A percentile compares a stretch with the other conserved stretches of the same genome.
phyloP scores from a whole-genome alignment of 2,888 invertebrate genomes.

The Portevinia maculata region DNA sequence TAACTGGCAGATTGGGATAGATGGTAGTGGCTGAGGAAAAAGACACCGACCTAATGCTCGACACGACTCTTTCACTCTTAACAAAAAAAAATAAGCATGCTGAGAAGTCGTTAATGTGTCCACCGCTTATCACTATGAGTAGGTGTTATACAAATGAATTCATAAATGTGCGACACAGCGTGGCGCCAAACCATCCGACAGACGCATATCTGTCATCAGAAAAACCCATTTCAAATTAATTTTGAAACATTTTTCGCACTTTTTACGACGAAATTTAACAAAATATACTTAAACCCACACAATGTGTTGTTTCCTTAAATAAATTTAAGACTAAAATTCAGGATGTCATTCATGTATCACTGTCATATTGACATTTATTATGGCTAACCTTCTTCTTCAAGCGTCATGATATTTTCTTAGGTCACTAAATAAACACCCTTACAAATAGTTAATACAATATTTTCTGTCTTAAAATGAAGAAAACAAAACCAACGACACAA shows the following conservation, averaged over 20 bases:
- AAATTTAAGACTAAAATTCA: constrained; percentile 11
- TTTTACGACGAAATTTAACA: neutral
- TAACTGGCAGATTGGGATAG: too few species aligned
- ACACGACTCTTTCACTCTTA: too few species aligned
- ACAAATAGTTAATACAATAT: constrained; percentile 41
- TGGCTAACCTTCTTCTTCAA: neutral
- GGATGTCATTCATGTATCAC: neutral
- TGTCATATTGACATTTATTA: constrained; percentile 36
- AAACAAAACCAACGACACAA: constrained; percentile 1
- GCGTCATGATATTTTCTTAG: neutral
- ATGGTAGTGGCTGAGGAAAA: too few species aligned
- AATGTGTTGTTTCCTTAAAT: neutral
- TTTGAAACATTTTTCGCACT: neutral
- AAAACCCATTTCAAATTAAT: neutral
- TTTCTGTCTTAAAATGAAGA: constrained; percentile 5
- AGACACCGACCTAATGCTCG: too few species aligned
- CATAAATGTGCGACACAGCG: neutral
- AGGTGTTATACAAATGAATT: neutral
- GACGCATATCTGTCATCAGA: constrained; percentile 4
- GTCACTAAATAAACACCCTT: constrained; percentile 10
- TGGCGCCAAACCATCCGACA: neutral
- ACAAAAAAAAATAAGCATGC: too few species aligned
- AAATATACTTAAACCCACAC: neutral
- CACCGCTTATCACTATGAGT: neutral
- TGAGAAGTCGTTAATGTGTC: too few species aligned